phyloP scores from a whole-genome alignment of 2,888 invertebrate species.

The Ophioninae sp. region DNA sequence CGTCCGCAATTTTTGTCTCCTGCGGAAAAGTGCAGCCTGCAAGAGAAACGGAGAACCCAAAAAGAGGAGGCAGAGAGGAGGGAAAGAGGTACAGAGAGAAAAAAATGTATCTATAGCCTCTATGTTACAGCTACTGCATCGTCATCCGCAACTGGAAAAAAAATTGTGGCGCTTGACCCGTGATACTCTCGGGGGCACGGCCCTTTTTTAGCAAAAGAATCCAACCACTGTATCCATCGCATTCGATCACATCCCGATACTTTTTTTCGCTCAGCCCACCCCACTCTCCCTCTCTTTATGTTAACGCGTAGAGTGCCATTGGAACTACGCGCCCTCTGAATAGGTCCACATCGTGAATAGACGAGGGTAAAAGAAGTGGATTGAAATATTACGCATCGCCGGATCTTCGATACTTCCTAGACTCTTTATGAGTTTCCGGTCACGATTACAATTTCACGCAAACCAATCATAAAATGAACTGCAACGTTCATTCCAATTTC shows the following conservation, averaged over 20 bases:
- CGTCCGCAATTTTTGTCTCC: conserved; percentile 37
- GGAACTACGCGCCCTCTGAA: conserved; percentile 13
- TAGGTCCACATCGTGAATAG: conserved; percentile 50
- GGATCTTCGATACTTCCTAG: conserved; percentile 32
- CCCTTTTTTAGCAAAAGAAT: conserved; percentile 43
- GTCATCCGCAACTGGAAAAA: conserved; percentile 42
- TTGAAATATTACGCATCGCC: conserved; percentile 55
- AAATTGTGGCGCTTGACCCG: conserved; percentile 49
- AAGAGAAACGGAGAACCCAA: background rate
- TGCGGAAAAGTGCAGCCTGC: conserved; percentile 18
- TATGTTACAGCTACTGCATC: conserved; percentile 29
- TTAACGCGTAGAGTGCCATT: background rate
- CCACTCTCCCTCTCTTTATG: background rate
- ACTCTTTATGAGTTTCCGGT: conserved; percentile 3
- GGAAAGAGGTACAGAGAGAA: conserved; percentile 16
- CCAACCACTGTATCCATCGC: conserved; percentile 25
- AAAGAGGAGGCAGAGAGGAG: conserved; percentile 29
- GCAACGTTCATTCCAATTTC: background rate
- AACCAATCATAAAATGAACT: background rate
- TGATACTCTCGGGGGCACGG: conserved; percentile 48
- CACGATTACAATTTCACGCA: background rate
- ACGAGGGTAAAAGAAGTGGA: conserved; percentile 47
- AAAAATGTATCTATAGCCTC: conserved; percentile 44
- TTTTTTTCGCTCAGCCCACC: background rate
- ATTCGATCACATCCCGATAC: conserved; percentile 23